Base-by-base conservation (phyloP, 2,797 vertebrate genomes). In the Brachymystax lenok region DNA sequence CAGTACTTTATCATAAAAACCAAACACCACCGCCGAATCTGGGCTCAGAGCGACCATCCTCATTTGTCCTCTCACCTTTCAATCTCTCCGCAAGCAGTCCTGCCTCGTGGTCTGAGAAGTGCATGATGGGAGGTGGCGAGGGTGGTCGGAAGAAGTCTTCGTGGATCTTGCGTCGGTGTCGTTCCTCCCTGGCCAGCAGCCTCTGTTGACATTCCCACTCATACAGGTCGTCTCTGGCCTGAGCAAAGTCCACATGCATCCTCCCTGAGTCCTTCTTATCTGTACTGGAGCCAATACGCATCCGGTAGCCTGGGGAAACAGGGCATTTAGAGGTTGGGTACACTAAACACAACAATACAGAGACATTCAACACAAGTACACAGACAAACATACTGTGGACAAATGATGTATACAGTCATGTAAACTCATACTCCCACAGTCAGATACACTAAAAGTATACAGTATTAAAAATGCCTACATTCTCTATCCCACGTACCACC, bases 131-230 rank as follows among this genome's bases (percentile, higher is more conserved):
- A 0, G 95, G 95, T 0, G 96, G 96, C 0, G 96, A 96, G 51
- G 94, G 93, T 0, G 94, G 95, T 40, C 89, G 92, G 79, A 95
- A 89, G 14, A 86, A 91, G 19, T 96, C 93, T 83, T 96, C 95
- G 0, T 94, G 94, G 89, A 95, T 85, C 46, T 93, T 86, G 72
- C 93, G 87, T 69, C 95, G 92, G 76, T 95, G 96, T 2, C 95
- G 92, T 77, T 96, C 95, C 83, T 96, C 94, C 0, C 95, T 86
- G 0, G 95, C 95, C 82, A 96, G 86, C 93, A 95, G 92, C 19
- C 95, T 92, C 89, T 96, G 96, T 84, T 93, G 93, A 76, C 96
- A 96, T 54, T 96, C 96, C 96, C 96, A 96, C 83, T 96, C 95
- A 3, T 96, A 96, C 21, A 96, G 91, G 46, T 96, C 96, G 0